Evolutionary conservation across 2,888 invertebrate genomes (phyloP).

Genomic region (Ryuthela nishihirai): DNA sequence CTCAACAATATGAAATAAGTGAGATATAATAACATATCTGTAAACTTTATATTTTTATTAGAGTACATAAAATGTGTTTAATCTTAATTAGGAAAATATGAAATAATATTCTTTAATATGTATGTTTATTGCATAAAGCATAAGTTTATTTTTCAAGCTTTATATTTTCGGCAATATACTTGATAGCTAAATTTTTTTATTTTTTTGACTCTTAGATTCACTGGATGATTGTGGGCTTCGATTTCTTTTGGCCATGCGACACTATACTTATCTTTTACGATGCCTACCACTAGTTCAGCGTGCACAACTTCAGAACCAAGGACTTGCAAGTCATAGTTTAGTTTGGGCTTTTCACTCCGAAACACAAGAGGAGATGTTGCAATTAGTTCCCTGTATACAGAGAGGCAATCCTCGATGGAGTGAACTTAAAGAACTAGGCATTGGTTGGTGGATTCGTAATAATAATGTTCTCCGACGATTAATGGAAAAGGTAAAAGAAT

Average conservation of each 20-base stretch:
- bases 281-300: slow-evolving; percentile 89
- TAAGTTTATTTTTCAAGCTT: not conserved
- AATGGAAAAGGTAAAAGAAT: slow-evolving; percentile 66
- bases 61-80: too few relatives aligned
- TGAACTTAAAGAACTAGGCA: slow-evolving; percentile 81
- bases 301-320: slow-evolving; percentile 76
- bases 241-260: slow-evolving; percentile 94
- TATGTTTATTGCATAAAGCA: not conserved
- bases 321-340: slow-evolving; percentile 64
- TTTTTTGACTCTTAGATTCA: slow-evolving; percentile 44
- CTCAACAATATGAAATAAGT: too few relatives aligned
- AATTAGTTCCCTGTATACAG: slow-evolving; percentile 67
- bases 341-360: slow-evolving; percentile 99
- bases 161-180: too few relatives aligned
- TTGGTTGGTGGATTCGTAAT: slow-evolving; percentile 95
- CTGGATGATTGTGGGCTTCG: slow-evolving; percentile 96
- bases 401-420: slow-evolving; percentile 68
- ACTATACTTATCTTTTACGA: slow-evolving; percentile 89
- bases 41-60: too few relatives aligned
- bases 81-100: too few relatives aligned
- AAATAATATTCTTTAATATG: too few relatives aligned
- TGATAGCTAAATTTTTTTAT: too few relatives aligned
- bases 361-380: slow-evolving; percentile 89
- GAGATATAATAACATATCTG: too few relatives aligned
- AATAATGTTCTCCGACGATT: slow-evolving; percentile 73